These are phyloP conservation scores for Eristalis pertinax DNA, from an alignment of 2,888 invertebrate species.

Conservation along the genomic window DNA sequence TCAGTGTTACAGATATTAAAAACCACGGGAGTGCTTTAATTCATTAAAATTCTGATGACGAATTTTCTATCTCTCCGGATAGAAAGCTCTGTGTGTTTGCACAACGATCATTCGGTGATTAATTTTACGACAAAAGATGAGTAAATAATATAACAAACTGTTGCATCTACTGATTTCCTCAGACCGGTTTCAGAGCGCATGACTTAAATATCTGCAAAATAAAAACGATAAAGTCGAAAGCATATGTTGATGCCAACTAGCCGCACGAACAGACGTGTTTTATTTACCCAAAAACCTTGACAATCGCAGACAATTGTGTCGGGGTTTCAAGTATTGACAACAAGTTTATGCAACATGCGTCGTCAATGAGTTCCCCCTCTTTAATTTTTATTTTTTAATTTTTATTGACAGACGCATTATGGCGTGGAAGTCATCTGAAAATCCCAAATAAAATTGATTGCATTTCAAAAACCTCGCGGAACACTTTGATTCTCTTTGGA, in stretches of 20 bases:
- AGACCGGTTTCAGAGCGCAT: slow-evolving; percentile 17
- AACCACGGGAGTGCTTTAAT: not conserved
- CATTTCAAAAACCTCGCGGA: not conserved
- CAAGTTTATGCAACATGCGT: slow-evolving; percentile 3
- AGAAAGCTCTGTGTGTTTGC: not conserved
- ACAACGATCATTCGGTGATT: not conserved
- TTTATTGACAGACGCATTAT: slow-evolving; percentile 15
- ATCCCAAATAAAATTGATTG: slow-evolving; percentile 46
- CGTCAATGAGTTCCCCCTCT: not conserved
- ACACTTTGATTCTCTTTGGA: not conserved
- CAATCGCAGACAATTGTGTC: slow-evolving; percentile 14
- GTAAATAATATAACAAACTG: slow-evolving; percentile 13
- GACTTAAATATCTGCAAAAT: slow-evolving; percentile 1
- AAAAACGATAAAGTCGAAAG: not conserved
- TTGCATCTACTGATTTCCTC: slow-evolving; percentile 12
- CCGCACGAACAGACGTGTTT: slow-evolving; percentile 6
- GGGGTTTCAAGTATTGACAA: not conserved
- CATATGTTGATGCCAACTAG: not conserved
- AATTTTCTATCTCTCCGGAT: not conserved
- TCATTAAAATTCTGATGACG: not conserved
- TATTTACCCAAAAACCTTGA: slow-evolving; percentile 30
- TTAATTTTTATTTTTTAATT: not conserved
- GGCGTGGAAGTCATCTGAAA: slow-evolving; percentile 31
- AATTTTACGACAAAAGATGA: not conserved
- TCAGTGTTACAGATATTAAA: not conserved